These are phyloP conservation scores for Trissolcus japonicus DNA, from an alignment of 2,888 invertebrate species.

Conservation along the genomic window DNA sequence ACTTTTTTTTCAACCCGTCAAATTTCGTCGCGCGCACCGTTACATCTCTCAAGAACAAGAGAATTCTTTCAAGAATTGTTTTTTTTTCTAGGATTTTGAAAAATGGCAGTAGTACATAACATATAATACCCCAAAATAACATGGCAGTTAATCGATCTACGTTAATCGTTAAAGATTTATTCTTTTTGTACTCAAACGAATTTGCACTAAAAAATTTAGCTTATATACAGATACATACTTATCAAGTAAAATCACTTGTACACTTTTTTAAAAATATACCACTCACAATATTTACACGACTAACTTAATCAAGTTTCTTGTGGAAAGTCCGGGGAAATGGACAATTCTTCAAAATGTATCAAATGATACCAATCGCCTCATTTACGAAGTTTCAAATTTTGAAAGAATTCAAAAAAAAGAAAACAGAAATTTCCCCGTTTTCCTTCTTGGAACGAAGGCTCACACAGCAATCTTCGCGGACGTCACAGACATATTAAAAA, in stretches of 20 bases:
- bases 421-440: background rate
- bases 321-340: too few relatives aligned
- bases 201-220: background rate
- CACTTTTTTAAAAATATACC: slow-evolving; percentile 31
- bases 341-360: background rate
- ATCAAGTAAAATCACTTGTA: slow-evolving; percentile 11
- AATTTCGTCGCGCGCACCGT: too few relatives aligned
- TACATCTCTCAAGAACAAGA: background rate
- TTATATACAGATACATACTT: slow-evolving; percentile 25
- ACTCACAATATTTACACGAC: slow-evolving; percentile 16
- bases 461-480: background rate
- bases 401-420: background rate
- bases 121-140: slow-evolving; percentile 68
- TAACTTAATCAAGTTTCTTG: slow-evolving; percentile 4
- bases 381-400: background rate
- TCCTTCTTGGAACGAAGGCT: background rate
- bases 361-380: too few relatives aligned
- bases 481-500: background rate
- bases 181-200: slow-evolving; percentile 25
- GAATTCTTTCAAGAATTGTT: slow-evolving; percentile 42
- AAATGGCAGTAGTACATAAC: slow-evolving; percentile 74
- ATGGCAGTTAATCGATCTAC: slow-evolving; percentile 71
- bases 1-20: background rate
- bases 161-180: slow-evolving; percentile 57
- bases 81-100: slow-evolving; percentile 65